These are phyloP conservation scores for Elachura formosa DNA, from an alignment of 2,113 vertebrate species.

Conservation along the genomic window DNA sequence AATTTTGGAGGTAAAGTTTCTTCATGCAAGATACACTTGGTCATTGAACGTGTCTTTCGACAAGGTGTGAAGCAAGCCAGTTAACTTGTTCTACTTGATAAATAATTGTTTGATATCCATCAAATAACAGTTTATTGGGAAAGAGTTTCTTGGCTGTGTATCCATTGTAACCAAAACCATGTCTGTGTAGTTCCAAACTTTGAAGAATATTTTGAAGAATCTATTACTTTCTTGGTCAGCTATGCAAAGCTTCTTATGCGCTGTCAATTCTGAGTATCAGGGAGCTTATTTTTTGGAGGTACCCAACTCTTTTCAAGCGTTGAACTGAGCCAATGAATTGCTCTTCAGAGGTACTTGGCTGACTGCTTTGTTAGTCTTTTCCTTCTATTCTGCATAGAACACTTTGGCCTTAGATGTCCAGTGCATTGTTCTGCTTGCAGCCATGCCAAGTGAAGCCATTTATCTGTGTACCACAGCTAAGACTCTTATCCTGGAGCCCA, in stretches of 20 bases:
- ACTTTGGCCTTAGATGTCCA: neutral
- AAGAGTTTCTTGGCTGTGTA: neutral
- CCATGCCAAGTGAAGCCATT: neutral
- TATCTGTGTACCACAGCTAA: neutral
- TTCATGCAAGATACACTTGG: neutral
- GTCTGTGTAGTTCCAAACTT: neutral
- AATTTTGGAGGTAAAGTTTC: neutral
- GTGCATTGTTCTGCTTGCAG: accelerated
- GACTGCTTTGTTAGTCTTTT: neutral
- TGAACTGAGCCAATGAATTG: neutral
- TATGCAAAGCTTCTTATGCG: neutral
- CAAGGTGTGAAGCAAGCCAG: neutral
- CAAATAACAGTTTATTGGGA: neutral
- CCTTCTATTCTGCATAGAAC: neutral
- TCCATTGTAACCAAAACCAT: neutral
- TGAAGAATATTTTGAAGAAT: neutral
- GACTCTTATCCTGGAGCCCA: neutral
- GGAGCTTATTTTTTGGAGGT: neutral
- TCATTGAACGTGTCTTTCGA: neutral
- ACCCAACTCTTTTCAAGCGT: neutral
- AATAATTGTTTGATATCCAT: neutral
- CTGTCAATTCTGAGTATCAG: neutral
- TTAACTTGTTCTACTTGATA: neutral
- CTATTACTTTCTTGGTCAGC: neutral
- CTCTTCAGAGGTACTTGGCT: neutral